Evolutionary conservation across 2,888 invertebrate genomes (phyloP).

Genomic region (Mimachlamys varia): DNA sequence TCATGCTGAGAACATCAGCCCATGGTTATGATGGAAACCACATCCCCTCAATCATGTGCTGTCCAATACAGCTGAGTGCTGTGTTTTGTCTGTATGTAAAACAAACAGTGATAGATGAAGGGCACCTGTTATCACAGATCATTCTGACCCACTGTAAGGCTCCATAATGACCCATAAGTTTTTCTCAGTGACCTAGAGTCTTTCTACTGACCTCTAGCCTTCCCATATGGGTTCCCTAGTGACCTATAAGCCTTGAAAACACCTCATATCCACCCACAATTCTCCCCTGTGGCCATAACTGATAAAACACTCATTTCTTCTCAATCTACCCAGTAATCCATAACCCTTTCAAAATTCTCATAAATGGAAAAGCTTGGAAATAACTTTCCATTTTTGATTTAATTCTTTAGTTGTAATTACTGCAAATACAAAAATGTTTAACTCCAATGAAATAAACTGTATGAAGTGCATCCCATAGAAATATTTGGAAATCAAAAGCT

Average conservation of each 20-base stretch:
- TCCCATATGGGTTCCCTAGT: not conserved
- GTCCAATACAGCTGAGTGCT: constrained; percentile 5
- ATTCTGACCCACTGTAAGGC: constrained; percentile 1
- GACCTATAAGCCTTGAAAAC: not conserved
- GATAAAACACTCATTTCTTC: not conserved
- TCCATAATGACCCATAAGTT: not conserved
- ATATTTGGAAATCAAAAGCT: too few relatives aligned
- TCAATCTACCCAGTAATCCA: too few relatives aligned
- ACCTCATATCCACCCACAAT: not conserved
- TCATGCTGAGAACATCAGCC: constrained; percentile 8
- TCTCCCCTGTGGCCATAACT: not conserved
- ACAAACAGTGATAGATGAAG: not conserved
- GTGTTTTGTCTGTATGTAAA: constrained; percentile 25
- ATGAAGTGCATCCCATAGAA: too few relatives aligned
- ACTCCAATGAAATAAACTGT: too few relatives aligned
- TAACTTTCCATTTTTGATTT: too few relatives aligned
- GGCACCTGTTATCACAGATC: not conserved
- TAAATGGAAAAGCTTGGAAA: too few relatives aligned
- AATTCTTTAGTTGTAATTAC: too few relatives aligned
- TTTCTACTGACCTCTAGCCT: not conserved
- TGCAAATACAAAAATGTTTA: too few relatives aligned
- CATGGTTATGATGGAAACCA: not conserved
- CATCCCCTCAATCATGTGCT: not conserved
- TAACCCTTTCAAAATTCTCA: too few relatives aligned
- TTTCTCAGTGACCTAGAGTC: not conserved